These are phyloP conservation scores for Thinocorus orbignyianus DNA, from an alignment of 2,113 vertebrate species.

Conservation along the genomic window DNA sequence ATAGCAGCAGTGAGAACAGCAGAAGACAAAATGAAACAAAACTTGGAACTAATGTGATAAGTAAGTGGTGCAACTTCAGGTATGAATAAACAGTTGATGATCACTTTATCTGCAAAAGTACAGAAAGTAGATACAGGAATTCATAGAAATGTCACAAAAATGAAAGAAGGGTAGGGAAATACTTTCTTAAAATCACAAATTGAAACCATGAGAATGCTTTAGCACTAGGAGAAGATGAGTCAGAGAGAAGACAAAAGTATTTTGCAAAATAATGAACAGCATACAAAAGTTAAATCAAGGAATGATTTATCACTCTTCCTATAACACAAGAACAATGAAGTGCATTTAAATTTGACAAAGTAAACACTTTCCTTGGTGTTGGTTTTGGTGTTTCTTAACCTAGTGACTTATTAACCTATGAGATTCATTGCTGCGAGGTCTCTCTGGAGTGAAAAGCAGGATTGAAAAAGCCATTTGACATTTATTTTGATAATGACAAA, in stretches of 20 bases:
- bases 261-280: not conserved
- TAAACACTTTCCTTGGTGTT: conserved; percentile 14
- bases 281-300: not conserved
- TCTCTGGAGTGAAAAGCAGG: conserved; percentile 2
- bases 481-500: conserved; percentile 41
- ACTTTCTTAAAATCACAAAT: not conserved
- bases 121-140: not conserved
- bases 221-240: not conserved
- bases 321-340: not conserved
- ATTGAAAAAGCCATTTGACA: conserved; percentile 20
- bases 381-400: not conserved
- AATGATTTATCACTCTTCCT: conserved; percentile 15
- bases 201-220: not conserved
- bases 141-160: not conserved
- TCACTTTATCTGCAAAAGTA: not conserved
- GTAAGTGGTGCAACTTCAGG: not conserved
- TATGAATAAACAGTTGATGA: not conserved
- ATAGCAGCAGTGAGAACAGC: not conserved
- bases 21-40: not conserved
- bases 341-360: not conserved
- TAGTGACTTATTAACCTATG: not conserved
- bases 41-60: not conserved
- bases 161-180: not conserved
- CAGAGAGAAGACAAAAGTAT: not conserved
- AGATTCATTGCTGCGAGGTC: not conserved